Percentiles rank a stretch among this genome's conserved stretches.
Conservation (phyloP, 2,113 vertebrate genomes). For the Bostrychus sinensis region DNA sequence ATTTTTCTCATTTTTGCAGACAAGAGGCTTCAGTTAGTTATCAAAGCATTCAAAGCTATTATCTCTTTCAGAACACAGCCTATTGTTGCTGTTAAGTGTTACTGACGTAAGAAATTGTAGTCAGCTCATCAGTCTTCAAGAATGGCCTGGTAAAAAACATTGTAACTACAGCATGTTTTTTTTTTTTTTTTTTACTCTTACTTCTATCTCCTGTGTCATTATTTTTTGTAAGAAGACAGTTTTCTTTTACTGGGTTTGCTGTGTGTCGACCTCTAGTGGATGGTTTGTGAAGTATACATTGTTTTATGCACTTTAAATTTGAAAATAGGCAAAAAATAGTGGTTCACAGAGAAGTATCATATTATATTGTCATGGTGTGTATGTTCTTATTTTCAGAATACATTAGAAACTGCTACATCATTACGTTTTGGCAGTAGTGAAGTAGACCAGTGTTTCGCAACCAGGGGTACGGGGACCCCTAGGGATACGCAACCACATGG, state of each 20-base stretch:
- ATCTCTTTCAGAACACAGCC: background rate
- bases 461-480: no score
- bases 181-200: background rate
- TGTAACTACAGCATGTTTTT: no score
- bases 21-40: background rate
- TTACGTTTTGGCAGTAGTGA: no score
- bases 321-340: no score
- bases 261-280: conserved; percentile 47
- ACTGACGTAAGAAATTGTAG: background rate
- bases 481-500: no score
- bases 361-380: no score
- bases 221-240: conserved; percentile 4
- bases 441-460: no score
- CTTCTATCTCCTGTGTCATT: background rate
- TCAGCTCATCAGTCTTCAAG: background rate
- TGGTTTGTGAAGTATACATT: no score
- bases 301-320: no score
- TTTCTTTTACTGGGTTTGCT: background rate
- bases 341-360: no score
- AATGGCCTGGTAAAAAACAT: background rate
- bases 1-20: background rate
- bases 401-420: no score
- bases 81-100: background rate
- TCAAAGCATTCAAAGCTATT: conserved; percentile 12
- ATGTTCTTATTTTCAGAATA: no score